phyloP scores from a whole-genome alignment of 1,140 invertebrate genomes.

The Trichonephila inaurata region DNA sequence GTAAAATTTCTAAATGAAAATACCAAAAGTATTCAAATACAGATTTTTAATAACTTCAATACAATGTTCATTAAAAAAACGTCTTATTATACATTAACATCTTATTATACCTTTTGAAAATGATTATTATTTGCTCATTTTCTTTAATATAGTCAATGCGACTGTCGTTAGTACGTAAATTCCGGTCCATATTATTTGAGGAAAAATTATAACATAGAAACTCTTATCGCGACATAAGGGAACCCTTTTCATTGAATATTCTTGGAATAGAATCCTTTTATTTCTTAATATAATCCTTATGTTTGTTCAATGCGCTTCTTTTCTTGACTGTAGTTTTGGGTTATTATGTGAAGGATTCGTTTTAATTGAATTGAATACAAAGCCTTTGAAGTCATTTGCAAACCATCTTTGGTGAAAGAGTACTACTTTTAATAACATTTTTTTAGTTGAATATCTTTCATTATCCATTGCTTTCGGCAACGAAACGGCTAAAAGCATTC shows the following conservation, averaged over 20 bases:
- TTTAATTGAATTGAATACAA: conserved; percentile 3
- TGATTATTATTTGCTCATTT: not conserved
- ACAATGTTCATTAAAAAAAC: too few relatives aligned
- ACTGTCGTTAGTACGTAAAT: not conserved
- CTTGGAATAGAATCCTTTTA: not conserved
- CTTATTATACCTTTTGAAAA: not conserved
- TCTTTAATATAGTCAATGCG: not conserved
- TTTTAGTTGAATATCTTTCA: not conserved
- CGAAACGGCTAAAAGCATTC: conserved; percentile 5
- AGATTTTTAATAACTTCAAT: too few relatives aligned
- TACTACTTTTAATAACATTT: not conserved
- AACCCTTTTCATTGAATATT: not conserved
- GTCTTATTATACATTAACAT: too few relatives aligned
- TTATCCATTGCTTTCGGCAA: not conserved
- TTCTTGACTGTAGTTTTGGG: not conserved
- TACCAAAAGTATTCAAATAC: too few relatives aligned
- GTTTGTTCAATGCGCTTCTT: not conserved
- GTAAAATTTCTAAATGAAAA: too few relatives aligned
- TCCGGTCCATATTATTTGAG: not conserved
- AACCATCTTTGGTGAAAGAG: not conserved
- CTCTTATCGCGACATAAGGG: not conserved
- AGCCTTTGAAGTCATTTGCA: not conserved
- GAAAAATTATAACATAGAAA: not conserved
- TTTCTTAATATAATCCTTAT: not conserved
- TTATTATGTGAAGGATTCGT: not conserved